These are phyloP conservation scores for Theonella swinhoei DNA, from an alignment of 37 sponge, comb jelly and placozoan species.

Conservation along the genomic window DNA sequence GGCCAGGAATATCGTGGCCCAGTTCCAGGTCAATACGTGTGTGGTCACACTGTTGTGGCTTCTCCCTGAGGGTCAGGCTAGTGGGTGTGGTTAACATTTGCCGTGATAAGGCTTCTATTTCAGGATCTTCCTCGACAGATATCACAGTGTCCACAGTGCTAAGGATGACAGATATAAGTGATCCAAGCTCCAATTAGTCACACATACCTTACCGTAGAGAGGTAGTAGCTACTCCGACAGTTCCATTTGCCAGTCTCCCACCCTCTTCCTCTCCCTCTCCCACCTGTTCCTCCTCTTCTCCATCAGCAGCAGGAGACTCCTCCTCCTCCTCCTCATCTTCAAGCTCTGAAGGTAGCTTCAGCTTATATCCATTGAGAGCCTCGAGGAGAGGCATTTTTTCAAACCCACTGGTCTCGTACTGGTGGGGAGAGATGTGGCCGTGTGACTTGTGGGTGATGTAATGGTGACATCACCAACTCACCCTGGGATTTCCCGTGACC, in stretches of 20 bases:
- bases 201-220: too few species aligned
- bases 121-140: not conserved
- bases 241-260: not conserved
- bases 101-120: not conserved
- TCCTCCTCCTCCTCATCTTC: not conserved
- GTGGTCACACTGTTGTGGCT: not conserved
- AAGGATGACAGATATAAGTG: too few species aligned
- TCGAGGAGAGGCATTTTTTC: slow-evolving; percentile 35
- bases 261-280: slow-evolving; percentile 11
- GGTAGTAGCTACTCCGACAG: too few species aligned
- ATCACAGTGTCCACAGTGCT: not conserved
- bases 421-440: too few species aligned
- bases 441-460: not conserved
- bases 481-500: slow-evolving; percentile 45
- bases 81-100: not conserved
- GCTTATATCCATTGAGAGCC: slow-evolving; percentile 63
- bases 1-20: not conserved
- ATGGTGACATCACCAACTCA: not conserved
- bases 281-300: too few species aligned
- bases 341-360: slow-evolving; percentile 5
- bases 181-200: too few species aligned
- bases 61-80: not conserved
- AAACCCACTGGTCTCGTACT: slow-evolving; percentile 41
- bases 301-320: not conserved
- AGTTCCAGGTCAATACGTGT: not conserved